phyloP scores from a whole-genome alignment of 1,140 invertebrate species.

The Leptopilina clavipes region DNA sequence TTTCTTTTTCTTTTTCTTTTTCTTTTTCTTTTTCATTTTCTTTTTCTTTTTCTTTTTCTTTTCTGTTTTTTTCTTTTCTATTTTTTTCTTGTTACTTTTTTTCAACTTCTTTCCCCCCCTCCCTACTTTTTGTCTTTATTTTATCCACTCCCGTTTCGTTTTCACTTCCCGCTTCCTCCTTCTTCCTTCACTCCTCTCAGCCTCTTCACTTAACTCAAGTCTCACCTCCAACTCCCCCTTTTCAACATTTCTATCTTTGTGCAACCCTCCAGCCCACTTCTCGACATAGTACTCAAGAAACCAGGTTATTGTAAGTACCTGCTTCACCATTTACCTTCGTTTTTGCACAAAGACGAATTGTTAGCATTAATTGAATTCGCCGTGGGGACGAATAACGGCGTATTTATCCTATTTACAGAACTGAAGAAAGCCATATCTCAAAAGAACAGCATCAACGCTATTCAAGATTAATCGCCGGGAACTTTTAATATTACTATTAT shows the following conservation, averaged over 20 bases:
- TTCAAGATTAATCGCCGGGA: conserved; percentile 12
- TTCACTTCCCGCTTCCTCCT: too few species aligned
- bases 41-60: too few species aligned
- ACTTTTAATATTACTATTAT: conserved; percentile 21
- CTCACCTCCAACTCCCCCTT: conserved; percentile 41
- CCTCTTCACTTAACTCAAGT: conserved; percentile 44
- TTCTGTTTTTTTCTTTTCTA: too few species aligned
- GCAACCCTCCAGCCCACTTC: conserved; percentile 52
- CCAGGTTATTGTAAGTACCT: conserved; percentile 69
- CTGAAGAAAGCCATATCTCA: conserved; percentile 40
- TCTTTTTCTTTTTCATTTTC: too few species aligned
- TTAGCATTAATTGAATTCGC: conserved; percentile 68
- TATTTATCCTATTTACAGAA: conserved; percentile 54
- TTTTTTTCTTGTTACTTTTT: too few species aligned
- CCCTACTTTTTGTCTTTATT: too few species aligned
- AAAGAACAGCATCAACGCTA: conserved; percentile 27
- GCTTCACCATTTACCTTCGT: conserved; percentile 66
- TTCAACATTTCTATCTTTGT: conserved; percentile 40
- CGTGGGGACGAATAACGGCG: conserved; percentile 49
- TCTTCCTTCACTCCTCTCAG: conserved; percentile 42
- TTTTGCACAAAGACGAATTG: conserved; percentile 67
- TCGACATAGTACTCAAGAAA: conserved; percentile 61
- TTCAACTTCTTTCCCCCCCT: background rate
- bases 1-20: too few species aligned
- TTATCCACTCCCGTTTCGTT: too few species aligned